phyloP scores from a whole-genome alignment of 2,113 vertebrate species.

The Upupa epops region DNA sequence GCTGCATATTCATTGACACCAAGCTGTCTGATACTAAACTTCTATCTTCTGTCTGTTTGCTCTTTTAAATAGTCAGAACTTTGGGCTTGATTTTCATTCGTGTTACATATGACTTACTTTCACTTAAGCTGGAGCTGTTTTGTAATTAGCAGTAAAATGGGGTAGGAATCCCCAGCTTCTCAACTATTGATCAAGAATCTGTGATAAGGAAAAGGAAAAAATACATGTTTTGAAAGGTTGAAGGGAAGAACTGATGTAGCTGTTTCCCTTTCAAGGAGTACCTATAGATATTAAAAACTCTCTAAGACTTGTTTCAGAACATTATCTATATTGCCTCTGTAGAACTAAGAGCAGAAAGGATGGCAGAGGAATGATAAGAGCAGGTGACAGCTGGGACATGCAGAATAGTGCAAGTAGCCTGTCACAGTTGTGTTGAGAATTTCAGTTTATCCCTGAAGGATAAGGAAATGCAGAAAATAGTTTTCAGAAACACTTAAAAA shows the following conservation, averaged over 20 bases:
- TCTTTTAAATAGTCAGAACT: neutral
- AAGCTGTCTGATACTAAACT: neutral
- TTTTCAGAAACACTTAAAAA: neutral
- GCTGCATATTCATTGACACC: neutral
- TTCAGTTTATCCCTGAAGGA: neutral
- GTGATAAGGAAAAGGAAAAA: neutral
- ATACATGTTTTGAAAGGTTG: neutral
- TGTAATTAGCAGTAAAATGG: neutral
- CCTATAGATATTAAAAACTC: fast-evolving
- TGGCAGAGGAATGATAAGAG: neutral
- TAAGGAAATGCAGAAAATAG: neutral
- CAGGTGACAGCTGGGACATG: neutral
- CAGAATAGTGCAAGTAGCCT: neutral
- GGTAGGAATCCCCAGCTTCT: neutral
- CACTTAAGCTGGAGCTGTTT: neutral
- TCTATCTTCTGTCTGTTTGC: neutral
- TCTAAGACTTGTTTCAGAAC: neutral
- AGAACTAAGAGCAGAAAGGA: neutral
- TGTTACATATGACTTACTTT: neutral
- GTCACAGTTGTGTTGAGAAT: neutral
- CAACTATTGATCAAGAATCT: neutral
- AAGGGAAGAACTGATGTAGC: neutral
- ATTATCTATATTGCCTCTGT: neutral
- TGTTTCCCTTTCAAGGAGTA: neutral
- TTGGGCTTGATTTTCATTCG: neutral